A percentile compares a stretch with the other conserved stretches of the same genome.
Evolutionary conservation across 2,888 invertebrate species (phyloP).

Genomic region (Pomacea canaliculata): DNA sequence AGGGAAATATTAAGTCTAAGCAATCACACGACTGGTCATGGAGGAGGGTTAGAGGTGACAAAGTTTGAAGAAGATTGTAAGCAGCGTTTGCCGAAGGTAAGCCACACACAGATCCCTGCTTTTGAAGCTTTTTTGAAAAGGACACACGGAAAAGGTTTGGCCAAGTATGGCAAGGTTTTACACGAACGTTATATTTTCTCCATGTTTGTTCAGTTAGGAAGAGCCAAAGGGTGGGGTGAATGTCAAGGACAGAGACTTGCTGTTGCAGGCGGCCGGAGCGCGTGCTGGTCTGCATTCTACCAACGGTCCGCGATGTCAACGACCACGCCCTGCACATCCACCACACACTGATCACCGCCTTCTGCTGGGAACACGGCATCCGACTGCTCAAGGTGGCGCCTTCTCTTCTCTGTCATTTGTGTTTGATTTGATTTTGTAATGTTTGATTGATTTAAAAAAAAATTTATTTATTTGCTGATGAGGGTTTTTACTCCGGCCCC

Average conservation of each 20-base stretch:
- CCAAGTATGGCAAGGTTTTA: no score
- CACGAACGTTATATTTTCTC: no score
- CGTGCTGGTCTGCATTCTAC: slow-evolving; percentile 63
- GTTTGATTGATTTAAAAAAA: background rate
- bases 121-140: background rate
- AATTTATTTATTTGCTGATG: no score
- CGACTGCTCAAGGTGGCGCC: slow-evolving; percentile 59
- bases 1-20: no score
- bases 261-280: slow-evolving; percentile 53
- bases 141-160: no score
- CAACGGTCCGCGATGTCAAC: slow-evolving; percentile 49
- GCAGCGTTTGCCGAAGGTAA: no score
- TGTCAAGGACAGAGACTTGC: background rate
- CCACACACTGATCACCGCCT: slow-evolving; percentile 64
- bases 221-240: background rate
- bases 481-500: no score
- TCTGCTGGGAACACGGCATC: slow-evolving; percentile 66
- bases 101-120: no score
- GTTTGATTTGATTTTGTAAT: background rate
- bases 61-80: no score
- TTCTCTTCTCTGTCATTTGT: background rate
- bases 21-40: no score
- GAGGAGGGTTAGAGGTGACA: no score
- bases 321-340: slow-evolving; percentile 57
- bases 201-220: no score